Conservation (phyloP, 2,888 invertebrate species). For the Phengaris arion region DNA sequence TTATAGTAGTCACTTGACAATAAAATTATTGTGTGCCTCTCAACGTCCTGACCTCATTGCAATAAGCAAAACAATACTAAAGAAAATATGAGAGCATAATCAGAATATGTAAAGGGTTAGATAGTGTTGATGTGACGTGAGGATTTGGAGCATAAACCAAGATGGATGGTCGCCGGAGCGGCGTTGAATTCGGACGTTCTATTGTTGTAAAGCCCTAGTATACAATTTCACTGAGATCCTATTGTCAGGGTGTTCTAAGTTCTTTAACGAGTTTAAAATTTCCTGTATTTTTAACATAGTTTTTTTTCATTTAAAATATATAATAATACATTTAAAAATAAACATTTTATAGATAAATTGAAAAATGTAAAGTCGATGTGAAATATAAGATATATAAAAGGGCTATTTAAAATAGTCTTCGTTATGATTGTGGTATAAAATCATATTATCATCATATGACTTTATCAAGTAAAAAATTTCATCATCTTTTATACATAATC, state of each 20-base stretch:
- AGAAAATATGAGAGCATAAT: slow-evolving; percentile 21
- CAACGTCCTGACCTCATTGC: background rate
- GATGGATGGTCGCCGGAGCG: slow-evolving; percentile 40
- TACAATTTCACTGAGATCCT: slow-evolving; percentile 35
- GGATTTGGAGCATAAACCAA: slow-evolving; percentile 40
- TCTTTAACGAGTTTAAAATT: slow-evolving; percentile 38
- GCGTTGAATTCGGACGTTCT: slow-evolving; percentile 38
- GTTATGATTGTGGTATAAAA: no score
- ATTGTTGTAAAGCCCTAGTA: slow-evolving; percentile 35
- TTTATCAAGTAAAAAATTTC: no score
- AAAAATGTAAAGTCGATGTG: no score
- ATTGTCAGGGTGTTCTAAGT: slow-evolving; percentile 35
- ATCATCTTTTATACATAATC: no score
- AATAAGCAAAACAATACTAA: background rate
- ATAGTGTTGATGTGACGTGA: slow-evolving; percentile 37
- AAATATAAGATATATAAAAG: no score
- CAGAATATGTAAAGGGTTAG: slow-evolving; percentile 29
- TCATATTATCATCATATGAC: no score
- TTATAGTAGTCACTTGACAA: background rate
- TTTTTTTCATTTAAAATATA: background rate
- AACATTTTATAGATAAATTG: no score
- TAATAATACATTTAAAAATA: background rate
- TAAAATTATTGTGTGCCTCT: background rate
- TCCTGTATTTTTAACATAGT: slow-evolving; percentile 10
- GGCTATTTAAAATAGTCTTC: no score